phyloP scores from a whole-genome alignment of 2,113 vertebrate species.

The Platysternon megacephalum region DNA sequence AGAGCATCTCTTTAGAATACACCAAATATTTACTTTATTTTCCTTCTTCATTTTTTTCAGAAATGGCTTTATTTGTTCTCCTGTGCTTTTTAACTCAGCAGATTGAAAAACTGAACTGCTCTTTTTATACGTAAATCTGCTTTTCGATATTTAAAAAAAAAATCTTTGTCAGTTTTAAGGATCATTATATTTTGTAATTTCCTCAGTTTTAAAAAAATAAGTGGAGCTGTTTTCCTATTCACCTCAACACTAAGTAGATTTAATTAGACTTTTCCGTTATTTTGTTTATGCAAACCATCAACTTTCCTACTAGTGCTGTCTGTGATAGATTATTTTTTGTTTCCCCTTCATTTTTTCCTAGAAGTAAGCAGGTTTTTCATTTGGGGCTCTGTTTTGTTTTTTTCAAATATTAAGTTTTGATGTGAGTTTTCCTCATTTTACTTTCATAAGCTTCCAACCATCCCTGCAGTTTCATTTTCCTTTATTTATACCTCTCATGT shows the following conservation, averaged over 20 bases:
- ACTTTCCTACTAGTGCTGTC: background rate
- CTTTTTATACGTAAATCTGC: background rate
- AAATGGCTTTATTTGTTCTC: background rate
- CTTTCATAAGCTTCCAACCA: constrained; percentile 10
- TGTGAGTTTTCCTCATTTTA: constrained; percentile 30
- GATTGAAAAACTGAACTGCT: background rate
- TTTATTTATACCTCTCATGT: constrained; percentile 34
- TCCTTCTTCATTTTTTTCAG: background rate
- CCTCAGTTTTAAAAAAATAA: background rate
- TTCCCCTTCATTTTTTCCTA: background rate
- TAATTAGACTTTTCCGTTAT: constrained; percentile 19
- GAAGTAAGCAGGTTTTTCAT: constrained; percentile 3
- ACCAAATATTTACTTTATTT: background rate
- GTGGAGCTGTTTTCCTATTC: background rate
- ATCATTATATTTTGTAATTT: background rate
- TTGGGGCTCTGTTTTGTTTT: constrained; percentile 5
- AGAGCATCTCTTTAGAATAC: background rate
- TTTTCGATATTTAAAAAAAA: background rate
- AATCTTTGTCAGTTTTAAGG: background rate
- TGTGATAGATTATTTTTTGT: background rate
- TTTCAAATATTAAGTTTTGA: constrained; percentile 29
- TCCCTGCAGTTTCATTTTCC: background rate
- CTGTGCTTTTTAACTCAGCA: background rate
- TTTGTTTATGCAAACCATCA: constrained; percentile 33
- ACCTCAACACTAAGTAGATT: background rate